These are phyloP conservation scores for Schizopygopsis pylzovi DNA, from an alignment of 2,797 vertebrate species.

Conservation along the genomic window DNA sequence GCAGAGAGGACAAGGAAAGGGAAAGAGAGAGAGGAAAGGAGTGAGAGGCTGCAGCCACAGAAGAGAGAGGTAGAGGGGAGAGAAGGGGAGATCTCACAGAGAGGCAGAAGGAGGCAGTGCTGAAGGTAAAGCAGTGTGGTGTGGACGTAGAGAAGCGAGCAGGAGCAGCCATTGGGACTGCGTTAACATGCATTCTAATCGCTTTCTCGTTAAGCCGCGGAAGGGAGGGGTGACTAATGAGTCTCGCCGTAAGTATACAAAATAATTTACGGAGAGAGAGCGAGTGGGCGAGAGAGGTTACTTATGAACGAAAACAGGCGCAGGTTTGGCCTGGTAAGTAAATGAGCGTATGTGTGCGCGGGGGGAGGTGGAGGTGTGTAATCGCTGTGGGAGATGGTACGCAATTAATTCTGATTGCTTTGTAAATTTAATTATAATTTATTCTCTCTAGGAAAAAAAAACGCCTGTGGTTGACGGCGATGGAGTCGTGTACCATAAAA, in stretches of 20 bases:
- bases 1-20: constrained; percentile 68
- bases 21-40: constrained; percentile 65
- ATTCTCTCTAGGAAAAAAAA: constrained; percentile 61
- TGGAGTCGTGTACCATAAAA: constrained; percentile 40
- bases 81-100: constrained; percentile 80
- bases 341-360: constrained; percentile 58
- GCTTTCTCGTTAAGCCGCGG: constrained; percentile 80
- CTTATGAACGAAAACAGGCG: constrained; percentile 67
- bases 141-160: constrained; percentile 66
- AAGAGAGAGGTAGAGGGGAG: constrained; percentile 77
- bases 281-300: constrained; percentile 65
- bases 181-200: constrained; percentile 76
- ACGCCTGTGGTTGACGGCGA: constrained; percentile 34
- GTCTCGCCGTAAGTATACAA: constrained; percentile 72
- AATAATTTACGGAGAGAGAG: constrained; percentile 73
- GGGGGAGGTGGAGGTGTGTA: constrained; percentile 54
- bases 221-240: constrained; percentile 76
- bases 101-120: constrained; percentile 78
- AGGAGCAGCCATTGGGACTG: constrained; percentile 70
- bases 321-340: constrained; percentile 73
- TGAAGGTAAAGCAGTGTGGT: constrained; percentile 79
- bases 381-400: constrained; percentile 51
- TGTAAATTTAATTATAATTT: constrained; percentile 61
- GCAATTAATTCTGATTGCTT: constrained; percentile 63
- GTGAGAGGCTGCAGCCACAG: constrained; percentile 79